phyloP scores from a whole-genome alignment of 2,113 vertebrate species.

The Catharus bicknelli region DNA sequence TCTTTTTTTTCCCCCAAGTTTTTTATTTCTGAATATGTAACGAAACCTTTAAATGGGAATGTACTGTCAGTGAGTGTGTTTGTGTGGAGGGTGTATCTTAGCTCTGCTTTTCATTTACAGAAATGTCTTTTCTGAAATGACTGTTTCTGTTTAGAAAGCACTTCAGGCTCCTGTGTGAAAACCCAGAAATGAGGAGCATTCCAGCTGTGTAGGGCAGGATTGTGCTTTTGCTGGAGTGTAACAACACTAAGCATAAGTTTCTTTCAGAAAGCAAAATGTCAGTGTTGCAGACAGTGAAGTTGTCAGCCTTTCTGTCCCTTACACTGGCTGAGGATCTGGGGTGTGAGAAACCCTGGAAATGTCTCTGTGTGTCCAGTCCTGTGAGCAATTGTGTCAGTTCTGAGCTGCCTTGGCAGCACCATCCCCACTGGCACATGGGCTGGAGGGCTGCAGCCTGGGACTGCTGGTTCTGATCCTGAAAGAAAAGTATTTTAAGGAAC shows the following conservation, averaged over 20 bases:
- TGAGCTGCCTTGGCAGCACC: neutral
- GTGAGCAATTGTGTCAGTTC: neutral
- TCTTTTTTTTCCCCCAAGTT: accelerated
- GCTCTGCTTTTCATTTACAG: neutral
- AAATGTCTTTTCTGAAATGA: neutral
- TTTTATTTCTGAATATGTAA: neutral
- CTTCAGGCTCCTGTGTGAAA: neutral
- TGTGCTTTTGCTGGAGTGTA: neutral
- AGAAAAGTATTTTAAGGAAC: slow-evolving; percentile 47
- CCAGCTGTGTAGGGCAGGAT: neutral
- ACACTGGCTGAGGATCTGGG: neutral
- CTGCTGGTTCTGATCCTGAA: slow-evolving; percentile 20
- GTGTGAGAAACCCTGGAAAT: neutral
- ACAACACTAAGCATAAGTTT: neutral
- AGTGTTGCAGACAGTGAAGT: neutral
- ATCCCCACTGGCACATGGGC: neutral
- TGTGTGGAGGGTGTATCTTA: neutral
- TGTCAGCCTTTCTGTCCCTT: neutral
- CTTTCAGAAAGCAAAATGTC: neutral
- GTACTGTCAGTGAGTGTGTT: neutral
- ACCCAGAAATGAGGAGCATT: neutral
- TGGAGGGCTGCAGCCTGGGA: neutral
- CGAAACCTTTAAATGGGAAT: neutral
- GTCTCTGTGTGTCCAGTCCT: neutral
- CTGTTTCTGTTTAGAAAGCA: neutral